Base-by-base conservation (phyloP, 2,888 invertebrate species). In the Therioaphis trifolii region DNA sequence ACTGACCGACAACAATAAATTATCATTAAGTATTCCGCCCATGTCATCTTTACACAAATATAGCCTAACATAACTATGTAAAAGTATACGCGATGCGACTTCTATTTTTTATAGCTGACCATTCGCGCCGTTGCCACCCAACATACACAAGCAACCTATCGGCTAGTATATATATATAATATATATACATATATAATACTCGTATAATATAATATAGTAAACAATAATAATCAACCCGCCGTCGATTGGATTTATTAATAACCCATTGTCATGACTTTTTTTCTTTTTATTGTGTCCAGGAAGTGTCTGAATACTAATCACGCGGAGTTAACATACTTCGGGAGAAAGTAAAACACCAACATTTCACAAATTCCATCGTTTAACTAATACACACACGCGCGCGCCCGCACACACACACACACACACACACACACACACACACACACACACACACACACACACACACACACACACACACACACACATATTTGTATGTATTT, bases 291-390 rank as follows among this genome's bases (percentile, higher is more conserved):
- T 72, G 71, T 72, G 35, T 63, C 61, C 80, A 58, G 72, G 61
- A 82, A 82, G 80, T 72, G 72, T 63, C 49, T 61, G 80, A 72
- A 72, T 82, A 82, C 80, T 61, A 82, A 72, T 72, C 72, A 46
- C 35, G 68, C n/a, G 78, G 78, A 61, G 72, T 72, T 46, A 72
- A 71, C 80, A 80, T 80, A 82, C 74, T 72, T 82, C 40, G 52
- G 72, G 82, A 82, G 82, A 82, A 82, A 82, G 82, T 82, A 82
- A 82, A 82, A 72, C 49, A 63, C 72, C 52, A 72, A 27, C 74
- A 82, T 82, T 63, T 82, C 82, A 82, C 63, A 82, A 82, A 82
- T 82, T 82, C 82, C 74, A 72, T 35, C 74, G 61, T 72, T 72
- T 52, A 61, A 69, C 78, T 27, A 5, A 78, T 52, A 68, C 52